Evolutionary conservation across 1,140 invertebrate genomes (phyloP).

Genomic region (Lepidurus apus): DNA sequence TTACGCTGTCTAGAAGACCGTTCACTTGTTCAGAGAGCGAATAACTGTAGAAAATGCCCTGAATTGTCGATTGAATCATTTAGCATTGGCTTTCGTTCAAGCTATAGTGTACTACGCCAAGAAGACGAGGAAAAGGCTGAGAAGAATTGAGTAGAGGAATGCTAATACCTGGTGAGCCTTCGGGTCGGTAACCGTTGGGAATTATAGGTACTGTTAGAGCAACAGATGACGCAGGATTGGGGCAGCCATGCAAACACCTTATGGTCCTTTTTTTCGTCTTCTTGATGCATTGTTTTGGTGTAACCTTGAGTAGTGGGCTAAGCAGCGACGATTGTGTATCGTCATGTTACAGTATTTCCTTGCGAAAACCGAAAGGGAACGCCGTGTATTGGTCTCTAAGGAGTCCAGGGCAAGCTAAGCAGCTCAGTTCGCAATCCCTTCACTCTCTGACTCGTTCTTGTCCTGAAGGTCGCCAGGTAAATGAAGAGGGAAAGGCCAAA

Average conservation of each 20-base stretch:
- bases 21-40: background rate
- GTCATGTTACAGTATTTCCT: background rate
- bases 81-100: too few relatives aligned
- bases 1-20: background rate
- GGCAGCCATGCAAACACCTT: background rate
- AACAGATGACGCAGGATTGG: background rate
- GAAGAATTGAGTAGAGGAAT: too few relatives aligned
- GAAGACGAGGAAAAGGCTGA: too few relatives aligned
- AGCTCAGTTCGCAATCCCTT: background rate
- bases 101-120: too few relatives aligned
- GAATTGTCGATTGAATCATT: background rate
- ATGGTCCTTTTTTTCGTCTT: background rate
- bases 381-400: background rate
- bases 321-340: too few relatives aligned
- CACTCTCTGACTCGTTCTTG: background rate
- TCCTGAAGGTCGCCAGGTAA: conserved; percentile 17
- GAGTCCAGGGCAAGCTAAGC: conserved; percentile 7
- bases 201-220: background rate
- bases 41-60: conserved; percentile 7
- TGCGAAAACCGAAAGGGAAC: background rate
- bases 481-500: conserved; percentile 17
- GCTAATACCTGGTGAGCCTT: background rate
- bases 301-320: background rate
- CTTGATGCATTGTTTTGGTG: background rate
- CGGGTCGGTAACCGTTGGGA: background rate